Evolutionary conservation across 1,140 invertebrate genomes (phyloP), one percentile per base, ranked within the genome.

Genomic region (Diachasma alloeum): DNA sequence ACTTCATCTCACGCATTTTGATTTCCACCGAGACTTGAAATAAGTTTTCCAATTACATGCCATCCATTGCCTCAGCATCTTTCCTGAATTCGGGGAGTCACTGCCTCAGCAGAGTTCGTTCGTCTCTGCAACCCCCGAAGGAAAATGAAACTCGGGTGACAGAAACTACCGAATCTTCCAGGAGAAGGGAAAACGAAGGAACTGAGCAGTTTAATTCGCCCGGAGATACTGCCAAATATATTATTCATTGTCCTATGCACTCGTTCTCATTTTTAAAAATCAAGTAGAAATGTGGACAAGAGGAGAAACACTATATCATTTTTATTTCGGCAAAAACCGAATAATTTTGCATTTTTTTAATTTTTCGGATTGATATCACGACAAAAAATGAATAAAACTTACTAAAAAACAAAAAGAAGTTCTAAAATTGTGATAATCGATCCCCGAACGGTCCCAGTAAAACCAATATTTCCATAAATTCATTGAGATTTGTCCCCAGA

Each of bases 21-120:
- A 75, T 75, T 75, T 24, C 66, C 39, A 4, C 24, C 22, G 42
- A 59, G 48, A 72, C 46, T 31, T 72, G 71, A 24, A 22, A 75
- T 63, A 68, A 68, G 63, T 63, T 76, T 59, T 59, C 26, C 48
- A 70, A 75, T 75, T 75, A 48, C 74, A 68, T 75, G 15, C 63
- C 42, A 48, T 68, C 74, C 44, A 44, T 24, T 75, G 26, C 63
- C 36, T 75, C 63, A 69, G 22, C 26, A 68, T 75, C 17, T 46
- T 68, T 39, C 36, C 44, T 26, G 37, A 22, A 39, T 72, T 72
- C 6, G 4, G 5, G 59, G 24, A 13, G 59, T 19, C 17, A 19
- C n/a, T 53, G 48, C 48, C 6, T 53, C 17, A 24, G 59, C 31
- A 66, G 72, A 36, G 36, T 66, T 66, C 22, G n/a, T 48, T 36